phyloP scores from a whole-genome alignment of 2,113 vertebrate genomes.

The Pseudonaja textilis region DNA sequence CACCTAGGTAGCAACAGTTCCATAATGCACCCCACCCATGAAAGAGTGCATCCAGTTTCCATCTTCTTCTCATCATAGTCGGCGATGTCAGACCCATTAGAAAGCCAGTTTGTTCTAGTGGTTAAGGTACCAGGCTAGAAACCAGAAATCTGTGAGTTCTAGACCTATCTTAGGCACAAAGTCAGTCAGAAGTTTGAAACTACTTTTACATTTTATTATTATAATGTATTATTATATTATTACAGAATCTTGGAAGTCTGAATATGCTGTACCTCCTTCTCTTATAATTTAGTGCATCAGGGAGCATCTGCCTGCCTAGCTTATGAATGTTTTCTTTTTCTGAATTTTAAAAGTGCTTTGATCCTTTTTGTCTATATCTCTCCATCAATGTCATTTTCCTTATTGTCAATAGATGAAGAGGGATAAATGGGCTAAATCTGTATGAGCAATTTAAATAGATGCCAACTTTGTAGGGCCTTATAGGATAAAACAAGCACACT shows the following conservation, averaged over 20 bases:
- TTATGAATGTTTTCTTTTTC: background rate
- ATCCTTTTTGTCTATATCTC: background rate
- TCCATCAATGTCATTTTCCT: background rate
- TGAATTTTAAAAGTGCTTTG: background rate
- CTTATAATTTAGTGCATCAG: background rate
- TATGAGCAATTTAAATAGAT: background rate
- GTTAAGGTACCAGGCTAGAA: background rate
- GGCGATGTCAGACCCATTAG: background rate
- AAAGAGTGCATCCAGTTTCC: background rate
- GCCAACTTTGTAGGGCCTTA: background rate
- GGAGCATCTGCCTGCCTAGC: background rate
- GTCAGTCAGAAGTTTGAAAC: background rate
- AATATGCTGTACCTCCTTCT: background rate
- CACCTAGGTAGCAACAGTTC: background rate
- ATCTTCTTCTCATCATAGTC: background rate
- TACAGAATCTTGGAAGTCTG: background rate
- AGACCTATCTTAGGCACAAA: background rate
- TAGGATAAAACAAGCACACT: background rate
- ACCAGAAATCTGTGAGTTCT: background rate
- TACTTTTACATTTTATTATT: background rate
- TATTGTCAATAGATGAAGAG: background rate
- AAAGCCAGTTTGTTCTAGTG: background rate
- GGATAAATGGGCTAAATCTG: background rate
- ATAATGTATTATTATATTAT: background rate
- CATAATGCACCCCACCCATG: background rate